Base-by-base conservation (phyloP, 2,888 invertebrate genomes). In the Phengaris arion region DNA sequence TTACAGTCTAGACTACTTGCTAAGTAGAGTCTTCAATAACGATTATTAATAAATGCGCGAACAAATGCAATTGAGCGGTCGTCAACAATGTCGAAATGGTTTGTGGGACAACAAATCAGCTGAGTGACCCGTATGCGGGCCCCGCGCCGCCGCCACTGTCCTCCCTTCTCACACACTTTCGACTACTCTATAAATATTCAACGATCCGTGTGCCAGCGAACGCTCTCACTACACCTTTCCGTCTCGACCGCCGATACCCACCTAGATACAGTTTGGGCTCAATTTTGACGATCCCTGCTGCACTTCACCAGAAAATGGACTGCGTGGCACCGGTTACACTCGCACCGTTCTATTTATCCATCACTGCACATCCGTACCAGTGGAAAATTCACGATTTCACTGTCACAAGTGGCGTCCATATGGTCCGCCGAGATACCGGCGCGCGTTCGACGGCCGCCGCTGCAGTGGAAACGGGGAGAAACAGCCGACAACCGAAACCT, bases 361-460 rank as follows among this genome's bases (percentile, higher is more conserved):
- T 91, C 93, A 94, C 92, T 94, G 93, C 94, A 94, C 93, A 94
- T 94, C 94, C 94, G 94, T 89, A 90, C 90, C 84, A 85, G 85
- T 87, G 83, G 86, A 86, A 90, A 86, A 87, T 84, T 86, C 91
- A 92, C 91, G 90, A 91, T 89, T 90, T 90, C 93, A 93, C 92
- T 93, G 91, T 92, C 93, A 93, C 93, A 88, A 90, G 89, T 88
- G 87, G 88, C 88, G 84, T 82, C 84, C 86, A 84, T 81, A 83
- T 82, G 87, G 86, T 85, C 85, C 83, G 86, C 86, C 87, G 85
- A 86, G 85, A 87, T 86, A 85, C 83, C 83, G 84, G 83, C 85
- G 82, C 48, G 78, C 82, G 85, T 86, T 12, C 86, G 86, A 1
- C 22, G 22, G 85, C 83, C 83, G 84, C 83, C 85, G 82, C 79